phyloP scores from a whole-genome alignment of 2,797 vertebrate species.

The Acanthornis magna region DNA sequence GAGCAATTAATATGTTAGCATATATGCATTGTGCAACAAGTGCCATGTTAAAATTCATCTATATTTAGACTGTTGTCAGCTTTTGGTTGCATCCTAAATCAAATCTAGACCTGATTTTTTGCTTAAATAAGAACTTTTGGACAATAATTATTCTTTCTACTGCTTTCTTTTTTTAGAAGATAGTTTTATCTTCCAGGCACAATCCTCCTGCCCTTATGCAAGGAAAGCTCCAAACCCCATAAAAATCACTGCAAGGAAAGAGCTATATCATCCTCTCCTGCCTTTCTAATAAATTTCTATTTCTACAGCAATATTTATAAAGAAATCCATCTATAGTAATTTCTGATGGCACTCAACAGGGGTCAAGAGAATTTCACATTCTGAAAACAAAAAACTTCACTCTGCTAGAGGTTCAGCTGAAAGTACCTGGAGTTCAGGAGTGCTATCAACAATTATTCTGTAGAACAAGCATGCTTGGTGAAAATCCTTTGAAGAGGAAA shows the following conservation, averaged over 20 bases:
- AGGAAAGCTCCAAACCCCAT: background rate
- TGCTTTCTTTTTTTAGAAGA: background rate
- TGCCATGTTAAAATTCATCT: background rate
- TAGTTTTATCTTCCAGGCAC: background rate
- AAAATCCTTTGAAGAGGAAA: background rate
- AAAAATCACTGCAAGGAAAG: background rate
- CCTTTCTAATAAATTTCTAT: background rate
- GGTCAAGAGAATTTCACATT: conserved; percentile 15
- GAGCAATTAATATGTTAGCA: background rate
- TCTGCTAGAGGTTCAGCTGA: background rate
- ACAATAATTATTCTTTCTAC: background rate
- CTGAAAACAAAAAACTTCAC: background rate
- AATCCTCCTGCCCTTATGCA: background rate
- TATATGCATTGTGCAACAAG: background rate
- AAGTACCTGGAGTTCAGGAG: background rate
- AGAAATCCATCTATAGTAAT: background rate
- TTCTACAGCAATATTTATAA: background rate
- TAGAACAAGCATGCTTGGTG: accelerated
- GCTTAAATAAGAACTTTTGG: background rate
- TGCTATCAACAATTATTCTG: background rate
- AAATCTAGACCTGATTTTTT: background rate
- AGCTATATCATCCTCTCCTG: background rate
- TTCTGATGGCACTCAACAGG: background rate
- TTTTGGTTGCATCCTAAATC: background rate
- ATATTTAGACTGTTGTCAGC: background rate